Evolutionary conservation across 1,140 invertebrate genomes (phyloP).

Genomic region (Macrotrachela quadricornifera): DNA sequence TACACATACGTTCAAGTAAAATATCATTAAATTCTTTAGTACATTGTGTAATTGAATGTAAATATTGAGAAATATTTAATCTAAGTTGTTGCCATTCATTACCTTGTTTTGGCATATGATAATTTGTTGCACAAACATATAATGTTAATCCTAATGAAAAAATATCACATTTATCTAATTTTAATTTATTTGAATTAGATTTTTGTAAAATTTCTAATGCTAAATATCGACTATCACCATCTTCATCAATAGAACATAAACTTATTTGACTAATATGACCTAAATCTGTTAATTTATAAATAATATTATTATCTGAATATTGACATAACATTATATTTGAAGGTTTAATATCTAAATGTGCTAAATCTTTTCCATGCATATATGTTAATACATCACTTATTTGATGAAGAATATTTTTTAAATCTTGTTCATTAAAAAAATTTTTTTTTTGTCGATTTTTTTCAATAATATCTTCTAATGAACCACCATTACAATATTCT

Average conservation of each 20-base stretch:
- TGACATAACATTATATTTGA: slow-evolving; percentile 27
- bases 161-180: slow-evolving; percentile 64
- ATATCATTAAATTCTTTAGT: too few species aligned
- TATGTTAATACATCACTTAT: slow-evolving; percentile 47
- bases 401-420: slow-evolving; percentile 47
- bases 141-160: slow-evolving; percentile 62
- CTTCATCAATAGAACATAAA: slow-evolving; percentile 50
- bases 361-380: slow-evolving; percentile 63
- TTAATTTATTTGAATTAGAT: slow-evolving; percentile 10
- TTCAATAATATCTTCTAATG: slow-evolving; percentile 5
- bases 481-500: not conserved
- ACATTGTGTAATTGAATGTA: too few species aligned
- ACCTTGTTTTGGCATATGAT: slow-evolving; percentile 64
- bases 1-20: too few species aligned
- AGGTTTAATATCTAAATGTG: slow-evolving; percentile 78
- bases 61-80: too few species aligned
- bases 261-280: slow-evolving; percentile 51
- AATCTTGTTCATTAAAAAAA: slow-evolving; percentile 23
- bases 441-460: too few species aligned
- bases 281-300: slow-evolving; percentile 68
- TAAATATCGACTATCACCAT: slow-evolving; percentile 75
- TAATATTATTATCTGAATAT: slow-evolving; percentile 36
- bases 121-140: slow-evolving; percentile 43
- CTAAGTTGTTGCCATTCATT: slow-evolving; percentile 46
- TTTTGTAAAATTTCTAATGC: slow-evolving; percentile 63